Percentiles rank a stretch among this genome's conserved stretches.
These are phyloP conservation scores for Blera fallax DNA, from an alignment of 2,888 invertebrate genomes.

Conservation along the genomic window DNA sequence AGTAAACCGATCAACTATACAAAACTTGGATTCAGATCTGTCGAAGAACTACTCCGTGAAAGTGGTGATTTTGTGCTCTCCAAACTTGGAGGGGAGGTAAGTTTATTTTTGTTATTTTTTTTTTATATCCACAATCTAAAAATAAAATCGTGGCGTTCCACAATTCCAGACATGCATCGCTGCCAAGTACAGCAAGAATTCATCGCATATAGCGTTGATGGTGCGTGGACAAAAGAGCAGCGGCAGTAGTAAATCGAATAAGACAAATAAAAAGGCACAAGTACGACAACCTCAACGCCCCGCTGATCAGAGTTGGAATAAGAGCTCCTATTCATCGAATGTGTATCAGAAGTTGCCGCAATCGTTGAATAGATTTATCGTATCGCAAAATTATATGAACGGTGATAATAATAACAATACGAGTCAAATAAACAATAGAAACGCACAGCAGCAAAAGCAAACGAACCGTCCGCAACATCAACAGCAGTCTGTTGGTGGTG, in stretches of 20 bases:
- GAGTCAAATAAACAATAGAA: conserved; percentile 65
- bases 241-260: conserved; percentile 68
- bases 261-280: conserved; percentile 58
- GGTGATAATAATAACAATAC: conserved; percentile 73
- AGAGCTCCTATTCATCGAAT: conserved; percentile 75
- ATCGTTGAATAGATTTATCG: conserved; percentile 57
- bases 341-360: conserved; percentile 72
- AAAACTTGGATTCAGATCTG: conserved; percentile 84
- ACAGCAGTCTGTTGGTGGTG: not conserved
- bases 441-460: conserved; percentile 44
- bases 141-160: conserved; percentile 64
- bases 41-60: conserved; percentile 85
- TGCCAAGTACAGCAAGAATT: conserved; percentile 76
- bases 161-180: conserved; percentile 76
- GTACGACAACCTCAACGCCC: conserved; percentile 72
- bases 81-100: conserved; percentile 82
- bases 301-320: conserved; percentile 75
- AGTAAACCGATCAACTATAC: conserved; percentile 86
- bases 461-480: conserved; percentile 20
- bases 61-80: conserved; percentile 84
- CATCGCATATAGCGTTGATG: conserved; percentile 79
- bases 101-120: conserved; percentile 50
- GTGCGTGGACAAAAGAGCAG: conserved; percentile 75
- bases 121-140: conserved; percentile 55
- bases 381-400: conserved; percentile 61